Evolutionary conservation across 2,797 vertebrate genomes (phyloP).

Genomic region (Sebastes iracundus): DNA sequence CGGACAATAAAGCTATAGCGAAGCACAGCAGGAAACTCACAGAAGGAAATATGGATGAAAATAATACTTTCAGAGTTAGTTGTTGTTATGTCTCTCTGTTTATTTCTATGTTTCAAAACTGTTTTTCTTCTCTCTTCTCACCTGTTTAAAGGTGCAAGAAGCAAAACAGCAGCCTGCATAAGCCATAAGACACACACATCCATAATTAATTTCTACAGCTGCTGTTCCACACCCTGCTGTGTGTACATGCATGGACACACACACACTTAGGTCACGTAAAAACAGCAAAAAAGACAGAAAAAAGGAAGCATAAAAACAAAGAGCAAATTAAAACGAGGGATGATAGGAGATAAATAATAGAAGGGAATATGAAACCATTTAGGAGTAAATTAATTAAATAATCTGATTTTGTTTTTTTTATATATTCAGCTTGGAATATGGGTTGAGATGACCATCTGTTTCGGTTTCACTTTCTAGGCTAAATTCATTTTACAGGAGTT

Average conservation of each 20-base stretch:
- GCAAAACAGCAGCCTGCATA: slow-evolving; percentile 1
- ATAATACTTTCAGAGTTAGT: not conserved
- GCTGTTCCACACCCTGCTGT: slow-evolving; percentile 1
- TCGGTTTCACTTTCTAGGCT: not conserved
- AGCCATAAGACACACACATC: slow-evolving; percentile 9
- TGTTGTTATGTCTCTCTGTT: not conserved
- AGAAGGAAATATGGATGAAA: not conserved
- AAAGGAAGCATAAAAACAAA: not conserved
- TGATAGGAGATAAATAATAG: not conserved
- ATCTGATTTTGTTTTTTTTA: not conserved
- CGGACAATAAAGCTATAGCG: not conserved
- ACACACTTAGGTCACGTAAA: not conserved
- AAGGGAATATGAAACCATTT: not conserved
- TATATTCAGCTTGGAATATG: not conserved
- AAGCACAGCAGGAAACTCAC: not conserved
- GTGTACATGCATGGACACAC: not conserved
- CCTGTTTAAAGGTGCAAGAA: not conserved
- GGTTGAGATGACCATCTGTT: slow-evolving; percentile 23
- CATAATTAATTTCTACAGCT: slow-evolving; percentile 41
- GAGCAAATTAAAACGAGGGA: not conserved
- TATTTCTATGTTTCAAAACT: not conserved
- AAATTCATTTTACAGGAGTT: not conserved
- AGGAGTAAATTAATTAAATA: not conserved
- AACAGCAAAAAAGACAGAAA: not conserved
- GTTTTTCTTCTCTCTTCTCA: not conserved